Base-by-base conservation (phyloP, 2,113 vertebrate species). In the Larimichthys crocea region DNA sequence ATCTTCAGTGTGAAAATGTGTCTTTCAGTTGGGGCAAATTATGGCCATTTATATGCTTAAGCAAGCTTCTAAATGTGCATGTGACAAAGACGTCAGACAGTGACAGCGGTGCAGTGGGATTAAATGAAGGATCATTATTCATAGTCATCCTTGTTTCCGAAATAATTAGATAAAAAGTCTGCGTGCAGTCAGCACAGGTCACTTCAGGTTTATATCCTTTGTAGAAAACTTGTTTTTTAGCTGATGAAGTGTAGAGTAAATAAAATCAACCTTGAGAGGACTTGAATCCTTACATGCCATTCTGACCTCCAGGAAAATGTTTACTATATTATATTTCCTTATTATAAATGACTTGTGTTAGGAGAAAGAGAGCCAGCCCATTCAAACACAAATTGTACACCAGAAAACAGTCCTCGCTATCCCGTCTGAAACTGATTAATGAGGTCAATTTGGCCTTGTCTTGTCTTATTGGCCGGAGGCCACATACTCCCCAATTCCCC, bases 391-490 rank as follows among this genome's bases (percentile, higher is more conserved):
- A 52, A 80, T 4, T 20, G 35, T 50, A 42, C 31, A 77, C 29
- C 10, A 87, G 82, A 83, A 90, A 90, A 79, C 74, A 68, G 26
- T 61, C 26, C 17, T 35, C 22, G 65, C 50, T 55, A 57, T 48
- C 14, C 75, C 0, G 4, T 73, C 77, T 68, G 42, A 86, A 64
- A 57, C 10, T 62, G 91, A 93, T 89, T 75, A 89, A 92, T 87
- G 86, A 83, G 89, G 63, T 87, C 76, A 74, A 77, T 91, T 91
- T 89, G 79, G 80, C 71, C 53, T 57, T 22, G 78, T 74, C 84
- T 89, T 83, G 88, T 93, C 82, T 88, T 89, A 81, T 83, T 87
- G 89, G 86, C 86, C 71, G 24, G 52, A 65, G 81, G 83, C 82
- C 83, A 88, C 56, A 69, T 12, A 35, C 46, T 75, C 63, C 35